Conservation (phyloP, 2,888 invertebrate species). For the Phortica okadai region DNA sequence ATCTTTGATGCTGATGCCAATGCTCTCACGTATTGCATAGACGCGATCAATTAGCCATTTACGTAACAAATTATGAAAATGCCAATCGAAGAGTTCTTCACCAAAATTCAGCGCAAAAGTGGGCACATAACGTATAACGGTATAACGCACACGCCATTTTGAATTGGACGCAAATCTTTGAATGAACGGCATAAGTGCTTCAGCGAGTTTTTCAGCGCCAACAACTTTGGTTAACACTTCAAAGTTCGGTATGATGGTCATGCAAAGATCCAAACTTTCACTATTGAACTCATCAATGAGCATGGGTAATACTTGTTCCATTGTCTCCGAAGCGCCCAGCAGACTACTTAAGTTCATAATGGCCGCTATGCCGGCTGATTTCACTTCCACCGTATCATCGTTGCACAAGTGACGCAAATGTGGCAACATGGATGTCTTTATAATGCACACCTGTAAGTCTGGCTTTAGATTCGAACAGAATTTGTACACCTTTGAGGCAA, state of each 20-base stretch:
- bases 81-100: background rate
- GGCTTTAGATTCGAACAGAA: background rate
- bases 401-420: background rate
- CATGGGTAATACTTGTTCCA: background rate
- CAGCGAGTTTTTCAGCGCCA: background rate
- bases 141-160: background rate
- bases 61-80: background rate
- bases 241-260: background rate
- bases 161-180: background rate
- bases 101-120: background rate
- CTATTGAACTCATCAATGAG: background rate
- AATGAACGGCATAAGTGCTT: background rate
- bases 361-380: background rate
- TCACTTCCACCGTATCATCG: background rate
- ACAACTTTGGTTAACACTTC: background rate
- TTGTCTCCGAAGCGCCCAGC: background rate
- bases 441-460: background rate
- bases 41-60: background rate
- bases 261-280: background rate
- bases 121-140: background rate
- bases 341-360: background rate
- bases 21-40: background rate
- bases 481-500: conserved; percentile 89
- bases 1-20: background rate
- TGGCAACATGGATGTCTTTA: background rate